Conservation (phyloP, 1,140 invertebrate species). For the Cephus cinctus region DNA sequence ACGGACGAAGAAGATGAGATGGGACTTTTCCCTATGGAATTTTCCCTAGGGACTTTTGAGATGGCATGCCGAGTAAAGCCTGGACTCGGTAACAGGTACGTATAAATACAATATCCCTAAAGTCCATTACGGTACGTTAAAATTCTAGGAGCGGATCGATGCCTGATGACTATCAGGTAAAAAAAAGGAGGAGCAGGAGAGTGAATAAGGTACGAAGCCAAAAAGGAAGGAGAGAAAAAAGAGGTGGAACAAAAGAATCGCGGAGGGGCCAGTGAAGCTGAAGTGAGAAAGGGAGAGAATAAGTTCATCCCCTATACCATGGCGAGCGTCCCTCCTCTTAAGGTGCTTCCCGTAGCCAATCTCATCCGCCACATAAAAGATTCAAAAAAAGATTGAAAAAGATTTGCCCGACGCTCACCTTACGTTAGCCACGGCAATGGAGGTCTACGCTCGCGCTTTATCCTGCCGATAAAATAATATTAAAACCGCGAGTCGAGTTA, state of each 20-base stretch:
- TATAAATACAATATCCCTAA: no score
- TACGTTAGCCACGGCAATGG: slow-evolving; percentile 13
- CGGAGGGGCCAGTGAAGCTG: neutral
- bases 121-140: no score
- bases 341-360: slow-evolving; percentile 16
- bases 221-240: neutral
- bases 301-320: neutral
- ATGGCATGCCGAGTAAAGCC: no score
- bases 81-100: no score
- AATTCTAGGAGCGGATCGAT: no score
- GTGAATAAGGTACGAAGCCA: no score
- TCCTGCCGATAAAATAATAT: slow-evolving; percentile 28
- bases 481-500: slow-evolving; percentile 19
- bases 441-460: slow-evolving; percentile 10
- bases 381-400: slow-evolving; percentile 37
- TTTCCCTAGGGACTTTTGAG: no score
- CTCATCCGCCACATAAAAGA: slow-evolving; percentile 27
- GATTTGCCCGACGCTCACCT: slow-evolving; percentile 27
- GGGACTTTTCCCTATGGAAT: no score
- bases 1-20: no score
- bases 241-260: neutral
- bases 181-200: no score
- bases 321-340: neutral
- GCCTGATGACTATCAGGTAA: no score
- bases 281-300: neutral